These are phyloP conservation scores for Cotesia typhae DNA, from an alignment of 1,140 invertebrate genomes.

Conservation along the genomic window DNA sequence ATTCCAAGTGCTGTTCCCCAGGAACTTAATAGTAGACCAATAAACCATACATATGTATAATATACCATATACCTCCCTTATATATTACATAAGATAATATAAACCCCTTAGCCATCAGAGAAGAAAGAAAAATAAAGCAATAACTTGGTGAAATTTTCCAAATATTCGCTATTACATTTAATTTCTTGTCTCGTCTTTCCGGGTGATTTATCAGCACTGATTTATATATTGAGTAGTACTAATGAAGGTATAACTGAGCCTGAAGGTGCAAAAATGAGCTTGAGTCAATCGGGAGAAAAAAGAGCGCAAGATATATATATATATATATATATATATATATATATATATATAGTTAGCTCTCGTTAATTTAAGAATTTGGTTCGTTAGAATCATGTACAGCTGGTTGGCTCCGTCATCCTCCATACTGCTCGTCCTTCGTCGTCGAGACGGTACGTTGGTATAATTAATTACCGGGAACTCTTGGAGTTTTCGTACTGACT, in stretches of 20 bases:
- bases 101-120: neutral
- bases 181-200: conserved; percentile 17
- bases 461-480: conserved; percentile 59
- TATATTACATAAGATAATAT: no score
- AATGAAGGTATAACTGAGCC: neutral
- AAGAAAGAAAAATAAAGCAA: neutral
- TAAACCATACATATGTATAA: neutral
- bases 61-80: no score
- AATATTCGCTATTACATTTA: neutral
- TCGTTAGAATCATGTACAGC: conserved; percentile 63
- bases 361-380: conserved; percentile 64
- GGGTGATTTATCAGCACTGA: neutral
- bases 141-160: neutral
- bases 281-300: conserved; percentile 18
- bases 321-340: neutral
- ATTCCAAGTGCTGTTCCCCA: conserved; percentile 57
- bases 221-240: no score
- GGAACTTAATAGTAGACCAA: conserved; percentile 44
- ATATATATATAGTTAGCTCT: conserved; percentile 46
- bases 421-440: neutral
- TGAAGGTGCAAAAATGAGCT: conserved; percentile 29
- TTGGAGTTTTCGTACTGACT: conserved; percentile 36
- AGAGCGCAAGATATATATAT: conserved; percentile 4
- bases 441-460: conserved; percentile 52
- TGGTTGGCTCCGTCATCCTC: conserved; percentile 47